A percentile compares a stretch with the other conserved stretches of the same genome.
phyloP scores from a whole-genome alignment of 2,888 invertebrate genomes.

The Plebejus argus region DNA sequence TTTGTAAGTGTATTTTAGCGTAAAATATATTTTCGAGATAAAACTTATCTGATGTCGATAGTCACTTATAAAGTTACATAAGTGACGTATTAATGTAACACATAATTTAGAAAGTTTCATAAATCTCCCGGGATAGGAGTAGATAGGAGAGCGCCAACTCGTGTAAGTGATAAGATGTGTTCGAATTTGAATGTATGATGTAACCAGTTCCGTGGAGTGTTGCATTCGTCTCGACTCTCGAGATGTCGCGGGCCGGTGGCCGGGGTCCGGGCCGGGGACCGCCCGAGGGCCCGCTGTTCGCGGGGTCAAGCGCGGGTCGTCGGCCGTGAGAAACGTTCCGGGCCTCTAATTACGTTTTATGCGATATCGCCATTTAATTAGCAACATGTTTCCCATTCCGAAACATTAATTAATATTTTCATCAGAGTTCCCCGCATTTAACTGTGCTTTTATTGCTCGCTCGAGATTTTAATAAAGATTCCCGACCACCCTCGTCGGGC shows the following conservation, averaged over 20 bases:
- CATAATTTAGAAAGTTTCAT: slow-evolving; percentile 11
- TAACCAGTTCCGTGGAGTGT: slow-evolving; percentile 39
- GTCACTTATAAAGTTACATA: background rate
- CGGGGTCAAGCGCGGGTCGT: slow-evolving; percentile 45
- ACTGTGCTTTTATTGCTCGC: slow-evolving; percentile 78
- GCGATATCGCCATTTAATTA: slow-evolving; percentile 80
- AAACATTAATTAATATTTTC: slow-evolving; percentile 81
- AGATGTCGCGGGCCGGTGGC: slow-evolving; percentile 48
- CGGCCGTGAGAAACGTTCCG: slow-evolving; percentile 75
- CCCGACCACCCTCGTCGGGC: slow-evolving; percentile 74
- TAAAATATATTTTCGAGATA: background rate
- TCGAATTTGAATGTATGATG: background rate
- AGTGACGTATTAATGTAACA: slow-evolving; percentile 7
- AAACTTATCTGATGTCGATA: background rate
- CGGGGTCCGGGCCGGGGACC: background rate
- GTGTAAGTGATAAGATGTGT: slow-evolving; percentile 11
- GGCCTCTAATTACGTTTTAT: slow-evolving; percentile 79
- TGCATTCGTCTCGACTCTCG: slow-evolving; percentile 68
- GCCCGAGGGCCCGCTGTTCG: background rate
- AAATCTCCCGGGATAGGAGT: slow-evolving; percentile 2
- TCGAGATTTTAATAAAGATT: slow-evolving; percentile 80
- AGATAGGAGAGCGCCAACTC: slow-evolving; percentile 14
- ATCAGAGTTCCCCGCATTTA: slow-evolving; percentile 77
- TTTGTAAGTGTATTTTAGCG: background rate
- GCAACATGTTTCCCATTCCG: slow-evolving; percentile 79